A percentile compares a stretch with the other conserved stretches of the same genome.
Evolutionary conservation across 1,140 invertebrate species (phyloP).

Genomic region (Drosophila athabasca): DNA sequence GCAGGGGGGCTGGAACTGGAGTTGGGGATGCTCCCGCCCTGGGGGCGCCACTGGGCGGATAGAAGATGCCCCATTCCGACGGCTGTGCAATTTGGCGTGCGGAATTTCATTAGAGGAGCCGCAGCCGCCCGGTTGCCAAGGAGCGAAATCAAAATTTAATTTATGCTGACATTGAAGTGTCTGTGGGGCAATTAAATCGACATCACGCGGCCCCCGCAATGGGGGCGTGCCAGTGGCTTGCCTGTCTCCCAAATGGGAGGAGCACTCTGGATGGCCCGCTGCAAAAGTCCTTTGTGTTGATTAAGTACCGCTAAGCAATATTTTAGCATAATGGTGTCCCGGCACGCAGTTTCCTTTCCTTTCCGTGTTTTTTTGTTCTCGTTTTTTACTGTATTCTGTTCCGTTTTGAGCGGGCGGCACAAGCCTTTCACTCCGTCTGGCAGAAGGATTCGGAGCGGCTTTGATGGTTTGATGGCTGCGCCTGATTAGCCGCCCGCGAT

Average conservation of each 20-base stretch:
- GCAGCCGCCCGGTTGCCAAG: constrained; percentile 22
- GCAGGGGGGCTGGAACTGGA: background rate
- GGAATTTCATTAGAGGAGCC: constrained; percentile 63
- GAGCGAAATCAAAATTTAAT: constrained; percentile 73
- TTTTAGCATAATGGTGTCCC: constrained; percentile 57
- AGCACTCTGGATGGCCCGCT: background rate
- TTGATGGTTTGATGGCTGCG: constrained; percentile 33
- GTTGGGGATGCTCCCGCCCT: constrained; percentile 1
- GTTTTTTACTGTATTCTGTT: background rate
- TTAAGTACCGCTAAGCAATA: constrained; percentile 56
- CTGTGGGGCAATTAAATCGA: constrained; percentile 72
- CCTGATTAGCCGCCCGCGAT: constrained; percentile 42
- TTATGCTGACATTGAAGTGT: constrained; percentile 77
- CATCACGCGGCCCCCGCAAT: constrained; percentile 19
- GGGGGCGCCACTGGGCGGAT: constrained; percentile 12
- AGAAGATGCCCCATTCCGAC: constrained; percentile 4
- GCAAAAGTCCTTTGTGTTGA: constrained; percentile 42
- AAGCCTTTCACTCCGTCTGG: constrained; percentile 23
- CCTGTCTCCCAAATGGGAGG: background rate
- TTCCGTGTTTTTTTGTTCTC: background rate
- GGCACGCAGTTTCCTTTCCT: constrained; percentile 32
- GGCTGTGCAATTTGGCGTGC: constrained; percentile 55
- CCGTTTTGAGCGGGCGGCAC: background rate
- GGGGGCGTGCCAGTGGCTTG: too few species aligned
- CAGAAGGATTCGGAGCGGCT: constrained; percentile 35